Evolutionary conservation across 2,888 invertebrate genomes (phyloP), one percentile per base, ranked within the genome.

Genomic region (Tillus elongatus): DNA sequence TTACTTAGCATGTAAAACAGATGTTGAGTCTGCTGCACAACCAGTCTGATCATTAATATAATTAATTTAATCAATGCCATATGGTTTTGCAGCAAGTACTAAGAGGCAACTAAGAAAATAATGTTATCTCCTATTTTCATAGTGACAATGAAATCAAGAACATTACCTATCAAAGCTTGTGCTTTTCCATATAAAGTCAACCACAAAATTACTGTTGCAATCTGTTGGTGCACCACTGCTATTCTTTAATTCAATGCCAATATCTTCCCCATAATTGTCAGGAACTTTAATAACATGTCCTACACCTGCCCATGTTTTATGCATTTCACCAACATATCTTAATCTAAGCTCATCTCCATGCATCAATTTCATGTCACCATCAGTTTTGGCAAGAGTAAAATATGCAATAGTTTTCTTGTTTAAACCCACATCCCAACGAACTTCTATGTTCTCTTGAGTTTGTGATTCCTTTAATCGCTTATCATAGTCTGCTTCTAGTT

Each of bases 171-270:
- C 96, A 65, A 97, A 97, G 14, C 92, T 92, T 1, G 96, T 97
- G 47, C 95, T 92, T 65, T 97, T 97, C 97, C 96, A 97, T 34
- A 97, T 96, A 64, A 96, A 98, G 66, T 99, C 97, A 3, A 97
- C 92, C 0, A 92, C 90, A 67, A 96, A 99, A 67, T 92, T 93
- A 49, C 89, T 88, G 33, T 86, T 86, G 64, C 90, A 90, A 51
- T 96, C 95, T 0, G 85, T 82, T 0, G 97, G 97, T 0, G 95
- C 92, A 13, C 89, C 91, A 2, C 83, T 79, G 49, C 85, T 88
- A 49, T 83, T 84, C 60, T 96, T 96, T 58, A 98, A 68, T 61
- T 98, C 98, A 24, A 98, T 81, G 0, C 96, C 97, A 10, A 99
- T 90, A 63, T 98, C 98, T 59, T 99, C 98, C 3, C 93, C 95